A percentile compares a stretch with the other conserved stretches of the same genome.
These are phyloP conservation scores for Hafferia zeledoni DNA, from an alignment of 2,797 vertebrate species.

Conservation along the genomic window DNA sequence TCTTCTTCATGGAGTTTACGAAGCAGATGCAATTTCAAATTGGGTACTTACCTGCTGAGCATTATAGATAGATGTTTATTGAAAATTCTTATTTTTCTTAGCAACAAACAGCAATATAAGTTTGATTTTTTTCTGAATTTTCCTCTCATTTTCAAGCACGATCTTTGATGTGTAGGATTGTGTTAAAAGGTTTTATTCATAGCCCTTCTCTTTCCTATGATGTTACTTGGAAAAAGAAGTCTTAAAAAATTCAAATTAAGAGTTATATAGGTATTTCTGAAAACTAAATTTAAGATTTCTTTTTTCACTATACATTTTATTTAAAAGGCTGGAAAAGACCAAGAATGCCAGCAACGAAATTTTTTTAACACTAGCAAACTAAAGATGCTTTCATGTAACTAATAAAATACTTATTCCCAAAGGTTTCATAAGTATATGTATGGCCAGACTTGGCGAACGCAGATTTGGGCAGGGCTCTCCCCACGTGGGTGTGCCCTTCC, in stretches of 20 bases:
- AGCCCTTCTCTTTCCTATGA: neutral
- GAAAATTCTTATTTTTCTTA: neutral
- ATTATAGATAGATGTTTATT: neutral
- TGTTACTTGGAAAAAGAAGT: neutral
- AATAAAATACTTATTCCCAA: neutral
- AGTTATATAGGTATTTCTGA: neutral
- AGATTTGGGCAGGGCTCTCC: too few species aligned
- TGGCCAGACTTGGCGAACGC: too few species aligned
- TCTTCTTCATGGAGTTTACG: neutral
- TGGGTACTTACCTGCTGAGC: neutral
- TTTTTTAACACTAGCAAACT: neutral
- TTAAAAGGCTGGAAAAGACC: neutral
- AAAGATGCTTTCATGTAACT: neutral
- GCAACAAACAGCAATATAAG: neutral
- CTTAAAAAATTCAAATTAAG: neutral
- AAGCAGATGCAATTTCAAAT: neutral
- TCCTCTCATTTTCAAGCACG: neutral
- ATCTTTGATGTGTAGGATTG: neutral
- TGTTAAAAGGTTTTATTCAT: neutral
- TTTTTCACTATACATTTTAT: neutral
- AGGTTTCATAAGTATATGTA: neutral
- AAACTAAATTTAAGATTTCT: neutral
- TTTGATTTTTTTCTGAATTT: neutral
- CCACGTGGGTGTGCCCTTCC: too few species aligned
- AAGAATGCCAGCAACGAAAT: neutral